These are phyloP conservation scores for Progne subis DNA, from an alignment of 2,113 vertebrate species.

Conservation along the genomic window DNA sequence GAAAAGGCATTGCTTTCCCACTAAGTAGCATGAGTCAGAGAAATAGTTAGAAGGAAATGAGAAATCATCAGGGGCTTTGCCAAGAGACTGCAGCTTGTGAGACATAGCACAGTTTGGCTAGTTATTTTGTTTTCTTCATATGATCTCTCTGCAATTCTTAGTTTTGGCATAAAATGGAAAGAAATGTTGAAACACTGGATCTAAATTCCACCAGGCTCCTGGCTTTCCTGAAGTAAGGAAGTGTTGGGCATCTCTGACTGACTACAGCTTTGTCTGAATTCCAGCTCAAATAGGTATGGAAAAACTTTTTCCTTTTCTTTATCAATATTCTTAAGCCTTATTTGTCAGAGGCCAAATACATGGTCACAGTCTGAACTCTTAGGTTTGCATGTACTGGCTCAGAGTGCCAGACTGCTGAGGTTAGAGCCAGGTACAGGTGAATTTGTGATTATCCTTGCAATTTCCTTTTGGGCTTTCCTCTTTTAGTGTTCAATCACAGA, in stretches of 20 bases:
- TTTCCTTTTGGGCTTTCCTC: not conserved
- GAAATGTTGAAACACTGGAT: not conserved
- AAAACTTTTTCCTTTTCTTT: not conserved
- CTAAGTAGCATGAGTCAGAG: not conserved
- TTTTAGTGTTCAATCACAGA: not conserved
- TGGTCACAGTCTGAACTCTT: not conserved
- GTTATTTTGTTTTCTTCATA: not conserved
- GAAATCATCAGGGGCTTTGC: not conserved
- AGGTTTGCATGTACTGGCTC: not conserved
- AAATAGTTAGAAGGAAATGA: not conserved
- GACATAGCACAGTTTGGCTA: not conserved
- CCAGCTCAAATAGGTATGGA: not conserved
- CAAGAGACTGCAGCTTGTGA: not conserved
- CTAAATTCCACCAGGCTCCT: not conserved
- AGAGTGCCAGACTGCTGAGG: not conserved
- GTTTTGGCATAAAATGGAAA: not conserved
- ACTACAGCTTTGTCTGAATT: not conserved
- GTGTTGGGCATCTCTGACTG: not conserved
- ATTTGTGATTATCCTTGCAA: not conserved
- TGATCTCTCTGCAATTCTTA: not conserved
- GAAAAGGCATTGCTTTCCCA: not conserved
- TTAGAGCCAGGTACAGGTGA: not conserved
- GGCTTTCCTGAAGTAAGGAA: not conserved
- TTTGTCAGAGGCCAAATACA: not conserved
- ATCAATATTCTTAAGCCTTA: not conserved